phyloP scores from a whole-genome alignment of 2,113 vertebrate genomes.

The Poicephalus meyeri region DNA sequence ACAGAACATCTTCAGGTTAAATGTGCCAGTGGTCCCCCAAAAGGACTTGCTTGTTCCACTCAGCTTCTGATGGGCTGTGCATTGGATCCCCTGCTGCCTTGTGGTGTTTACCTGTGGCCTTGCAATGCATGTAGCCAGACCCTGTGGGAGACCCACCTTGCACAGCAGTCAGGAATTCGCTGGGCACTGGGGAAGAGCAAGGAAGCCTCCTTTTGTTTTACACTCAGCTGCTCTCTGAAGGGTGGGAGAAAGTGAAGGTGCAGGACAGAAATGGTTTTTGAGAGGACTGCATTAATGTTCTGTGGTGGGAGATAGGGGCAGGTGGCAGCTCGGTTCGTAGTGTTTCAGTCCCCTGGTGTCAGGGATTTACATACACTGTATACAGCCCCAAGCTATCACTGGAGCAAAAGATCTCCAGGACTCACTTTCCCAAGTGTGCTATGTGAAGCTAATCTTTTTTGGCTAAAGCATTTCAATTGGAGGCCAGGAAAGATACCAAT shows the following conservation, averaged over 20 bases:
- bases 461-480: accelerated
- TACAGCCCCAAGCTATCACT: neutral
- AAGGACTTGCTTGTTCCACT: neutral
- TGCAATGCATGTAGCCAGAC: accelerated
- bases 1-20: slow-evolving; percentile 7
- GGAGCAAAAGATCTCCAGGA: neutral
- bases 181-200: accelerated
- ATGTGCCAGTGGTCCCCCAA: neutral
- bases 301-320: neutral
- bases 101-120: neutral
- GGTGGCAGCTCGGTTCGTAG: accelerated
- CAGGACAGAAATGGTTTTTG: neutral
- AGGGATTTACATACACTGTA: neutral
- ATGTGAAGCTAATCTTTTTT: neutral
- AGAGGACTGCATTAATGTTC: neutral
- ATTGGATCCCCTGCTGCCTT: neutral
- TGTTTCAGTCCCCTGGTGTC: neutral
- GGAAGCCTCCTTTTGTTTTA: neutral
- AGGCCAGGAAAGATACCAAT: neutral
- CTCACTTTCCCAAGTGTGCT: neutral
- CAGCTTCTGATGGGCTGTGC: neutral
- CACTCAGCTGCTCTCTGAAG: neutral
- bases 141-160: accelerated
- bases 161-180: accelerated
- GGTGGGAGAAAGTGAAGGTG: neutral